Percentiles rank a stretch among this genome's conserved stretches.
phyloP scores from a whole-genome alignment of 1,140 invertebrate species.

The Batillaria attramentaria region DNA sequence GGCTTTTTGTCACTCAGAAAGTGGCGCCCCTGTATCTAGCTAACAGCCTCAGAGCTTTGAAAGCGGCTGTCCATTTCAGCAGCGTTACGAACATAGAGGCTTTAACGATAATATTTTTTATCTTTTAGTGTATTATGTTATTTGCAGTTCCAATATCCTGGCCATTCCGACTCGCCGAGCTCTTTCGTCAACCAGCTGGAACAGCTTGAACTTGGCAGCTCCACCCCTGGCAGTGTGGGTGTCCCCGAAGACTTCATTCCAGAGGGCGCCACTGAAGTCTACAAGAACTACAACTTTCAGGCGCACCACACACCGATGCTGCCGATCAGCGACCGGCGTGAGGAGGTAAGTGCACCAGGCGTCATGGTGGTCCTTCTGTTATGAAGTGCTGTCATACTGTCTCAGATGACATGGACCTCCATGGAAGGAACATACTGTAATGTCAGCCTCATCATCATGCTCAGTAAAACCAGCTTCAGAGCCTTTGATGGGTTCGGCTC shows the following conservation, averaged over 20 bases:
- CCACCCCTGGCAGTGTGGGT: conserved; percentile 41
- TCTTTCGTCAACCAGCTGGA: conserved; percentile 38
- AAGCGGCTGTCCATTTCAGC: background rate
- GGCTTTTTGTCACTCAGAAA: too few species aligned
- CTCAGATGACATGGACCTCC: too few species aligned
- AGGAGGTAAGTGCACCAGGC: conserved; percentile 56
- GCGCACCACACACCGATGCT: conserved; percentile 56
- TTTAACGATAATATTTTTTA: background rate
- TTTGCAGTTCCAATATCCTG: background rate
- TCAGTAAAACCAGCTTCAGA: too few species aligned
- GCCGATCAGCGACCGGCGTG: conserved; percentile 57
- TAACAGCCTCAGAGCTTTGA: background rate
- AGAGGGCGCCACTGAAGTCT: conserved; percentile 61
- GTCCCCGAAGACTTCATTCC: conserved; percentile 54
- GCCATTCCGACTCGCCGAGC: background rate
- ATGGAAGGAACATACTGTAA: too few species aligned
- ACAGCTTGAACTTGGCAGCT: conserved; percentile 59
- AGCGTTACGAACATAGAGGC: background rate
- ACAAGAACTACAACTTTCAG: conserved; percentile 63
- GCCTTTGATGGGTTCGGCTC: too few species aligned
- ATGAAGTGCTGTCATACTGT: too few species aligned
- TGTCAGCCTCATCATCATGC: too few species aligned
- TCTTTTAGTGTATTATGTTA: background rate
- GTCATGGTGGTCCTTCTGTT: background rate
- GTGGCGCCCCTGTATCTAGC: too few species aligned